phyloP scores from a whole-genome alignment of 35 echinoderm and acorn worm genomes.

The Antedon bifida region DNA sequence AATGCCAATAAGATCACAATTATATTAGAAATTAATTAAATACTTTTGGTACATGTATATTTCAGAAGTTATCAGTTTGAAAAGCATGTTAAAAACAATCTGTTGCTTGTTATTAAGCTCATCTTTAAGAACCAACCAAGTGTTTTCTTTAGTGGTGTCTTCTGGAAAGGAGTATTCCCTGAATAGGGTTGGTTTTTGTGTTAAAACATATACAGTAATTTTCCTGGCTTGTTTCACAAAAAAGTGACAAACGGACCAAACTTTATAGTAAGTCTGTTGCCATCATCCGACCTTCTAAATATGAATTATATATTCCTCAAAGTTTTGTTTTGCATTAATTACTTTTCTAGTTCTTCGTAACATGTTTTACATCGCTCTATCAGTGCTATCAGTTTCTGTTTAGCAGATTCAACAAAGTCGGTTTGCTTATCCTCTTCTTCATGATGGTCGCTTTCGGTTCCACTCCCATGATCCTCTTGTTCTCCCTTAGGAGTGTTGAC shows the following conservation, averaged over 20 bases:
- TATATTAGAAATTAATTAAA: background rate
- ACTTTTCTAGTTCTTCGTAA: slow-evolving; percentile 44
- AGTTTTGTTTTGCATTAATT: slow-evolving; percentile 12
- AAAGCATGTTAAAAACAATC: too few relatives aligned
- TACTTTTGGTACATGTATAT: background rate
- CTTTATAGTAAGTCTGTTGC: too few relatives aligned
- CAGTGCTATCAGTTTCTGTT: slow-evolving; percentile 37
- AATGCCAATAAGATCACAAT: background rate
- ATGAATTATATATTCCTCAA: background rate
- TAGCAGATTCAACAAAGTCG: slow-evolving; percentile 9
- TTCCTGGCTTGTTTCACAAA: too few relatives aligned
- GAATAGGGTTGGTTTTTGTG: too few relatives aligned
- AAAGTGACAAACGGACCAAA: too few relatives aligned
- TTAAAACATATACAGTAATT: too few relatives aligned
- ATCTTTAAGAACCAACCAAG: too few relatives aligned
- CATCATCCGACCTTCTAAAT: too few relatives aligned
- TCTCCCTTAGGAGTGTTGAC: background rate
- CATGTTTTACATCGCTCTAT: slow-evolving; percentile 38
- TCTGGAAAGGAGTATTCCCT: too few relatives aligned
- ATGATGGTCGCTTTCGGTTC: slow-evolving; percentile 87
- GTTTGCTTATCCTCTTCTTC: slow-evolving; percentile 21
- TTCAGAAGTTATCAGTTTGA: background rate
- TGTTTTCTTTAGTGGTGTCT: too few relatives aligned
- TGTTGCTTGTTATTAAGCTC: too few relatives aligned
- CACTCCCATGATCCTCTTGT: slow-evolving; percentile 54